Conservation (phyloP, 2,888 invertebrate genomes). For the Lasioglossum zephyrum region DNA sequence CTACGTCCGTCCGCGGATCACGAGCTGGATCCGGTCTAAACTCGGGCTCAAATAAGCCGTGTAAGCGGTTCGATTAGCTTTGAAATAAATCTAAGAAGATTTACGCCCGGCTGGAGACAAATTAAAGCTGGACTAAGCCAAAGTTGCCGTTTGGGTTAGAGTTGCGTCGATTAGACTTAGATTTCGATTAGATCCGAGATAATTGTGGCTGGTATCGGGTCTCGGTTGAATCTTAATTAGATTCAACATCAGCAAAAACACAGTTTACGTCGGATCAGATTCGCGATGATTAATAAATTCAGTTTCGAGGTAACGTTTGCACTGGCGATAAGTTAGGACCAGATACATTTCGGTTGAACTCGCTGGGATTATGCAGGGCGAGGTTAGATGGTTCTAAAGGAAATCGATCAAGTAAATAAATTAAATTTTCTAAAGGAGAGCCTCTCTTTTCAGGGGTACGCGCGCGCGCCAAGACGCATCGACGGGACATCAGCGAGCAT, state of each 20-base stretch:
- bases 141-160: neutral
- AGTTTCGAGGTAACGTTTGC: neutral
- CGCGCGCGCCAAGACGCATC: neutral
- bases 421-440: neutral
- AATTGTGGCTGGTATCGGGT: neutral
- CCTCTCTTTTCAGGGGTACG: neutral
- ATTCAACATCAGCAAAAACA: neutral
- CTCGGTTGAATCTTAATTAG: neutral
- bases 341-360: neutral
- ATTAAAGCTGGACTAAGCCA: neutral
- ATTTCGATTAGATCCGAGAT: neutral
- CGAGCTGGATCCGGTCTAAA: neutral
- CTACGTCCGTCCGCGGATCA: neutral
- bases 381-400: neutral
- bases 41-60: neutral
- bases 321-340: neutral
- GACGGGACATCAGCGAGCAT: constrained; percentile 3
- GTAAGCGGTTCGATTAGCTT: neutral
- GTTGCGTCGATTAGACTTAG: neutral
- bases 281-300: neutral
- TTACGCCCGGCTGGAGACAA: neutral
- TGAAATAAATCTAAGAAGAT: neutral
- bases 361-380: neutral
- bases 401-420: constrained; percentile 2
- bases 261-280: neutral